phyloP scores from a whole-genome alignment of 53 echinoderm and acorn worm species.

The Echinarachnius parma region DNA sequence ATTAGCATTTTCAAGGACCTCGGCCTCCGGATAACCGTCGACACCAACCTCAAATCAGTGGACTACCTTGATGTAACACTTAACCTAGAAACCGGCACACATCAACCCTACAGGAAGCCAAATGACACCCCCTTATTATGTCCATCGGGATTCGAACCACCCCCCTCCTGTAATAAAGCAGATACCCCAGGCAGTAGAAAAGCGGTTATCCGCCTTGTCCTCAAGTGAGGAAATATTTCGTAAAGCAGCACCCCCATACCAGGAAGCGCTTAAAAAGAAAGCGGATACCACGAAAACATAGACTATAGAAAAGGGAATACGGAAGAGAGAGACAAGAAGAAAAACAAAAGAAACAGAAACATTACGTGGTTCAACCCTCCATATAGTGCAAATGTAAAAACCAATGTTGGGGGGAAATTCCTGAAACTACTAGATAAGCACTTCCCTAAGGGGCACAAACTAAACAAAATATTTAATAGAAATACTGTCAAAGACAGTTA shows the following conservation, averaged over 20 bases:
- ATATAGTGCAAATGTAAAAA: no score
- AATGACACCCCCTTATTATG: constrained; percentile 36
- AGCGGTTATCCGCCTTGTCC: constrained; percentile 20
- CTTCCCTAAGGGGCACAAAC: no score
- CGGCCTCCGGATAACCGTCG: constrained; percentile 30
- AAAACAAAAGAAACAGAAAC: no score
- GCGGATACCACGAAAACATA: no score
- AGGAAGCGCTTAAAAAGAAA: no score
- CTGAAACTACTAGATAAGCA: no score
- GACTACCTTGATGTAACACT: constrained; percentile 46
- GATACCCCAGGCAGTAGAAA: constrained; percentile 19
- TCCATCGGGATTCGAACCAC: constrained; percentile 43
- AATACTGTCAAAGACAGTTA: no score
- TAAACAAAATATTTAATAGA: no score
- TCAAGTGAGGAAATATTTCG: constrained; percentile 18
- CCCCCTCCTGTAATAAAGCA: constrained; percentile 33
- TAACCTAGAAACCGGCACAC: constrained; percentile 19
- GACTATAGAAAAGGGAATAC: no score
- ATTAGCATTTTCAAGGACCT: constrained; percentile 15
- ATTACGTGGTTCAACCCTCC: no score
- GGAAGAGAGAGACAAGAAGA: no score
- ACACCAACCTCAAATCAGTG: constrained; percentile 25
- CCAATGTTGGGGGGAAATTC: no score
- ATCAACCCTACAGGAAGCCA: constrained; percentile 32
- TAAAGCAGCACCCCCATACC: constrained; percentile 10